Evolutionary conservation across 2,888 invertebrate genomes (phyloP), one percentile per base, ranked within the genome.

Genomic region (Cecidostiba fungosa): DNA sequence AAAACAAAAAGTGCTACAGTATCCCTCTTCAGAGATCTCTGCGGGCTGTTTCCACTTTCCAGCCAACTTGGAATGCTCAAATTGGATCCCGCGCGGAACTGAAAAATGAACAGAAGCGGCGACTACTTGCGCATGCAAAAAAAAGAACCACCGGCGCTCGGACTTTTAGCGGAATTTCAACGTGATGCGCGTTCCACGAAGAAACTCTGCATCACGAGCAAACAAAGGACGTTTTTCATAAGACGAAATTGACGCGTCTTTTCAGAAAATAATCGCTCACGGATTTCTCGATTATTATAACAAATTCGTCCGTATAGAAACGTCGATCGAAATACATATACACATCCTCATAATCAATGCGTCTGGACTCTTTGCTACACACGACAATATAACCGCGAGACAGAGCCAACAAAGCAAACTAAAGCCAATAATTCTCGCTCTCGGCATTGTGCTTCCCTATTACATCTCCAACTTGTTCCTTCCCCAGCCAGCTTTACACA

Each of bases 381-480:
- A 12, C 10, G 12, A 43, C 10, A 0, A 43, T 43, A 43, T 0
- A n/a, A 54, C n/a, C 14, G 19, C 62, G 29, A 26, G 29, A 23
- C 12, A 66, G 14, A 29, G 66, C 66, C 66, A 66, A 66, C 66
- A 66, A 66, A 66, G 66, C 66, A 10, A 66, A 26, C 66, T 26
- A 66, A 66, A 66, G 26, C 66, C 66, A 26, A 66, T 66, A 26
- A 66, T 66, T 66, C 66, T 66, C 66, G 29, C 23, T 66, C 66
- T 14, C 29, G 26, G 66, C 14, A 66, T 66, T 66, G 66, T 66
- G 66, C 66, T 66, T 66, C 66, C 66, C 29, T 66, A 66, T 66
- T 66, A 66, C 66, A 66, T 66, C 29, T 66, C 66, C 66, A 66
- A 66, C 66, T 66, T 66, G 62, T 29, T 66, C 62, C 62, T 66